Percentiles rank a stretch among this genome's conserved stretches.
Evolutionary conservation across 2,888 invertebrate genomes (phyloP).

Genomic region (Vandiemenella viatica): DNA sequence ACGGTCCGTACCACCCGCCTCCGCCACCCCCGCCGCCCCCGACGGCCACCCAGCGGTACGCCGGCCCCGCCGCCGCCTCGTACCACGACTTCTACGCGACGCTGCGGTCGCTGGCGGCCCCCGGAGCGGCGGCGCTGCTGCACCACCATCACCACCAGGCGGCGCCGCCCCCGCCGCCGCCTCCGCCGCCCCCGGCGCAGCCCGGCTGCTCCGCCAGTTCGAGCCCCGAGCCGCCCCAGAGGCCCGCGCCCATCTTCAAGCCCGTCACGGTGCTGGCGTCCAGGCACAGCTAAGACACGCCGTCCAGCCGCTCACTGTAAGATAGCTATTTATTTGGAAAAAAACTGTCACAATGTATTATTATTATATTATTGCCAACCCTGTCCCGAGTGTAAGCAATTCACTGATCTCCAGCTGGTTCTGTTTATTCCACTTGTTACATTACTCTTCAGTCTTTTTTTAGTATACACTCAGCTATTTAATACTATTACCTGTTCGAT

Average conservation of each 20-base stretch:
- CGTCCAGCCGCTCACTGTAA: no score
- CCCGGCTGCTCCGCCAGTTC: conserved; percentile 32
- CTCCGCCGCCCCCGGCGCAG: conserved; percentile 24
- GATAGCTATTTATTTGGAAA: no score
- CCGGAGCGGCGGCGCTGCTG: conserved; percentile 27
- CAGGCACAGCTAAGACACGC: conserved; percentile 12
- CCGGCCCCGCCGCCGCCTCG: conserved; percentile 25
- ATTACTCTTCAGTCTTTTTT: no score
- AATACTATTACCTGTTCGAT: no score
- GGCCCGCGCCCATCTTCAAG: conserved; percentile 29
- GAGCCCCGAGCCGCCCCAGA: conserved; percentile 32
- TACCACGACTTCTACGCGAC: conserved; percentile 35
- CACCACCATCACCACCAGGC: conserved; percentile 31
- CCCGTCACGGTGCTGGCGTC: conserved; percentile 25
- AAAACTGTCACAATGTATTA: no score
- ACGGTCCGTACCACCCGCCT: conserved; percentile 10
- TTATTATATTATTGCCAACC: no score
- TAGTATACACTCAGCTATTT: no score
- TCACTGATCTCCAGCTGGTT: no score
- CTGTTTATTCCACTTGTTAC: no score
- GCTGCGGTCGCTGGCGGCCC: conserved; percentile 29
- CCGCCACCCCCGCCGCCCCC: conserved; percentile 8
- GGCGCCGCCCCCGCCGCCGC: conserved; percentile 22
- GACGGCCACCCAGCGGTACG: no score
- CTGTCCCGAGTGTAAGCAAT: no score